phyloP scores from a whole-genome alignment of 2,888 invertebrate species.

The Tinea trinotella region DNA sequence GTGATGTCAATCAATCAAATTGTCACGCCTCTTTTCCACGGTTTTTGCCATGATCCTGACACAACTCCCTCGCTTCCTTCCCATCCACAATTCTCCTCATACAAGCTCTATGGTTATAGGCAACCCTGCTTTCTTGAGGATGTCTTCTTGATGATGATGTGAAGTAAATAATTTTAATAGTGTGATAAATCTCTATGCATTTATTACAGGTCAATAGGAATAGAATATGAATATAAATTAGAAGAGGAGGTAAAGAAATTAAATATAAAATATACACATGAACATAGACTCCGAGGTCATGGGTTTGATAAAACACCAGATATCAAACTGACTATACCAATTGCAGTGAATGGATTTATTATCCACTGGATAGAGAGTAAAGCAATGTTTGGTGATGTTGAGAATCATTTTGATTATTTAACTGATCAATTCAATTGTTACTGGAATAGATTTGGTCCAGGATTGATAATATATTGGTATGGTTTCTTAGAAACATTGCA shows the following conservation, averaged over 20 bases:
- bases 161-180: too few species aligned
- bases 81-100: too few species aligned
- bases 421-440: conserved; percentile 91
- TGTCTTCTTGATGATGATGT: too few species aligned
- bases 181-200: too few species aligned
- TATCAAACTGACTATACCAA: conserved; percentile 90
- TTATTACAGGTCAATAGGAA: conserved; percentile 79
- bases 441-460: conserved; percentile 95
- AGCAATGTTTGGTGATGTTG: conserved; percentile 92
- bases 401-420: conserved; percentile 84
- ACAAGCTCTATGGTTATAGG: too few species aligned
- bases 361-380: conserved; percentile 98
- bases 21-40: too few species aligned
- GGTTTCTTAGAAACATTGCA: conserved; percentile 83
- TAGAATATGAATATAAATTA: conserved; percentile 87
- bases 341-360: conserved; percentile 86
- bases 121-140: too few species aligned
- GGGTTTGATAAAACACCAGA: conserved; percentile 98
- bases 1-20: too few species aligned
- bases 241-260: conserved; percentile 71
- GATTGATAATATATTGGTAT: conserved; percentile 96
- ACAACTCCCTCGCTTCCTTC: too few species aligned
- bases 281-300: conserved; percentile 82
- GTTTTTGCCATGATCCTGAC: too few species aligned
- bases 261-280: conserved; percentile 75